Conservation (phyloP, 2,797 vertebrate species). For the Coracias cyanogaster region DNA sequence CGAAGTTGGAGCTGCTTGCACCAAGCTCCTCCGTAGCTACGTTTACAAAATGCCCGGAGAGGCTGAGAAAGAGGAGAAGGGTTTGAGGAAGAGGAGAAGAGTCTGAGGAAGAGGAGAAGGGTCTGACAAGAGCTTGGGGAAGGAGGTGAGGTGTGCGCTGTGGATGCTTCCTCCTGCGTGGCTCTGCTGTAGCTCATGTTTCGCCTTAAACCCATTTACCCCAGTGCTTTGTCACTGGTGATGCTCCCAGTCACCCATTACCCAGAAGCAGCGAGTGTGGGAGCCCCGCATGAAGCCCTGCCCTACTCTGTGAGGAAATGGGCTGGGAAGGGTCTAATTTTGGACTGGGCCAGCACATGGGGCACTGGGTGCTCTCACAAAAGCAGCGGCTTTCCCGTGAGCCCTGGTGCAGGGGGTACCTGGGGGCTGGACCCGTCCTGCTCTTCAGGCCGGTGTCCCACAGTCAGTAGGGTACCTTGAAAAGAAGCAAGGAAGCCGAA, state of each 20-base stretch:
- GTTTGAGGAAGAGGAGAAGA: background rate
- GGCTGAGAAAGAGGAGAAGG: background rate
- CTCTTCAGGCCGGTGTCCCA: background rate
- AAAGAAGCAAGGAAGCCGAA: background rate
- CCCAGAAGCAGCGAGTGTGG: background rate
- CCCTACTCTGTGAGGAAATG: rapidly evolving
- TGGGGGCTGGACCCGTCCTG: background rate
- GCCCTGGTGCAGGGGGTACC: background rate
- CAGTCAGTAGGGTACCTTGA: rapidly evolving
- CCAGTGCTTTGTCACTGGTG: background rate
- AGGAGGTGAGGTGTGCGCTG: background rate
- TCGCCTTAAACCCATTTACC: background rate
- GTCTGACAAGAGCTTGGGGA: rapidly evolving
- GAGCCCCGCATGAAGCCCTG: background rate
- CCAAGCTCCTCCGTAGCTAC: rapidly evolving
- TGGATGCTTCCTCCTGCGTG: background rate
- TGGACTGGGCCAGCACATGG: background rate
- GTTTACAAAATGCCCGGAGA: background rate
- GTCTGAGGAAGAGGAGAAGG: background rate
- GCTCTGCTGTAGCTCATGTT: background rate
- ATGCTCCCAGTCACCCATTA: background rate
- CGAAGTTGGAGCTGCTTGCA: background rate
- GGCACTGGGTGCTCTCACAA: too few species aligned
- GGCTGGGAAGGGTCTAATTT: background rate
- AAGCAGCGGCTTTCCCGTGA: background rate